These are phyloP conservation scores for Argyresthia goedartella DNA, from an alignment of 2,888 invertebrate genomes.

Conservation along the genomic window DNA sequence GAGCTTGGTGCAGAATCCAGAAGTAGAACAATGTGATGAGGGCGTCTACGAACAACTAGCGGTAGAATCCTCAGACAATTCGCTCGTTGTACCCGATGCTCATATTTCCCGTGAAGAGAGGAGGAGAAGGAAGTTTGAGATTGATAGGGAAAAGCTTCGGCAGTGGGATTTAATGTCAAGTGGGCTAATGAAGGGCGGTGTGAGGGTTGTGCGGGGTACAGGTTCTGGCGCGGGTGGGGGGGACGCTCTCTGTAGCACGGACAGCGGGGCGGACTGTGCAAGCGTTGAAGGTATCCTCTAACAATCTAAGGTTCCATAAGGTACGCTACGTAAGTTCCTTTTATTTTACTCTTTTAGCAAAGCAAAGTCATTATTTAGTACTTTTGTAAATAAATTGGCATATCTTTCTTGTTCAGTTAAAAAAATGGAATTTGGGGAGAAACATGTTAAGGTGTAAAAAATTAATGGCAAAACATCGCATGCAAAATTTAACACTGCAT, in stretches of 20 bases:
- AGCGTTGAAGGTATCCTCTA: conserved; percentile 68
- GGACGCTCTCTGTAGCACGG: conserved; percentile 47
- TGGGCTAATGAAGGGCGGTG: conserved; percentile 73
- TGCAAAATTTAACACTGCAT: conserved; percentile 34
- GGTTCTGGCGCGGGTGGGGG: conserved; percentile 41
- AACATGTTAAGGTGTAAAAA: conserved; percentile 53
- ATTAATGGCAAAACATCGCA: conserved; percentile 21
- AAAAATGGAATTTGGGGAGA: conserved; percentile 19
- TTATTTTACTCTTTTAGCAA: conserved; percentile 45
- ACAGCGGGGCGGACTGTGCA: conserved; percentile 57
- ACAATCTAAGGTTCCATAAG: conserved; percentile 51
- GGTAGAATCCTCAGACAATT: conserved; percentile 39
- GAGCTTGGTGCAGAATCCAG: conserved; percentile 48
- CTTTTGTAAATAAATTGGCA: conserved; percentile 40
- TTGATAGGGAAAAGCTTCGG: conserved; percentile 87
- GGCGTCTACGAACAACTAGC: conserved; percentile 70
- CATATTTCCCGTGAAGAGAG: conserved; percentile 17
- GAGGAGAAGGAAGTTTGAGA: conserved; percentile 67
- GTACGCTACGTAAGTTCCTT: conserved; percentile 60
- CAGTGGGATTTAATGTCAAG: conserved; percentile 93
- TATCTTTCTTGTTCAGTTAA: conserved; percentile 11
- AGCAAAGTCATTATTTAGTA: conserved; percentile 50
- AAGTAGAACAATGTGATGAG: conserved; percentile 50
- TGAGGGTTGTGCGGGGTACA: conserved; percentile 46
- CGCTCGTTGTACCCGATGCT: conserved; percentile 12